Percentiles rank a stretch among this genome's conserved stretches.
These are phyloP conservation scores for Coptodon rendalli DNA, from an alignment of 2,113 vertebrate genomes.

Conservation along the genomic window DNA sequence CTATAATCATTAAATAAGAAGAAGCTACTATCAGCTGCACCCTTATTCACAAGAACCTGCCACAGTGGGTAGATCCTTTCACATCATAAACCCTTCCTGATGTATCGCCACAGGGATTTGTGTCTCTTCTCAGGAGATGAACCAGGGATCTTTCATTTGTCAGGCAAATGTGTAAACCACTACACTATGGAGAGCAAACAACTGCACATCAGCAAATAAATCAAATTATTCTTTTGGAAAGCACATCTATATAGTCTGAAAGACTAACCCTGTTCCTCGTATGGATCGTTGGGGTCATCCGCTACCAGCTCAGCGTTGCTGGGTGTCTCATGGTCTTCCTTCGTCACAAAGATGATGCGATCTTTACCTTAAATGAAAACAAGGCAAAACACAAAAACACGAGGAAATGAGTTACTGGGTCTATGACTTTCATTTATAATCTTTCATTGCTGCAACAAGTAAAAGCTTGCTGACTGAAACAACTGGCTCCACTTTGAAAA, in stretches of 20 bases:
- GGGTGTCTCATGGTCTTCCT: slow-evolving; percentile 89
- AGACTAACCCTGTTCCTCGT: slow-evolving; percentile 83
- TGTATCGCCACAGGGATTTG: neutral
- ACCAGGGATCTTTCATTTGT: neutral
- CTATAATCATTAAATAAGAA: neutral
- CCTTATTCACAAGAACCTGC: neutral
- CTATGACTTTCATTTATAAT: neutral
- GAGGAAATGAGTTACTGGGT: neutral
- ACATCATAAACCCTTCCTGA: neutral
- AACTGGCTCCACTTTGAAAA: neutral
- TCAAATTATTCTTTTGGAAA: neutral
- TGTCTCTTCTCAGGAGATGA: neutral
- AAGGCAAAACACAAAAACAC: neutral
- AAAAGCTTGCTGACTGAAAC: neutral
- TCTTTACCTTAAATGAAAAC: slow-evolving; percentile 67
- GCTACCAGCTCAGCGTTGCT: slow-evolving; percentile 93
- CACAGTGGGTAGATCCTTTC: neutral
- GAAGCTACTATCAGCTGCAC: neutral
- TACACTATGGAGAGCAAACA: neutral
- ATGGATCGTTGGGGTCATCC: slow-evolving; percentile 93
- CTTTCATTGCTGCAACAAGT: neutral
- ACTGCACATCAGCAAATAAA: neutral
- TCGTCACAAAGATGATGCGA: slow-evolving; percentile 76
- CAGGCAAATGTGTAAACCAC: neutral
- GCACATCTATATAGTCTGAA: neutral